phyloP scores from a whole-genome alignment of 2,113 vertebrate species.

The Gyps fulvus region DNA sequence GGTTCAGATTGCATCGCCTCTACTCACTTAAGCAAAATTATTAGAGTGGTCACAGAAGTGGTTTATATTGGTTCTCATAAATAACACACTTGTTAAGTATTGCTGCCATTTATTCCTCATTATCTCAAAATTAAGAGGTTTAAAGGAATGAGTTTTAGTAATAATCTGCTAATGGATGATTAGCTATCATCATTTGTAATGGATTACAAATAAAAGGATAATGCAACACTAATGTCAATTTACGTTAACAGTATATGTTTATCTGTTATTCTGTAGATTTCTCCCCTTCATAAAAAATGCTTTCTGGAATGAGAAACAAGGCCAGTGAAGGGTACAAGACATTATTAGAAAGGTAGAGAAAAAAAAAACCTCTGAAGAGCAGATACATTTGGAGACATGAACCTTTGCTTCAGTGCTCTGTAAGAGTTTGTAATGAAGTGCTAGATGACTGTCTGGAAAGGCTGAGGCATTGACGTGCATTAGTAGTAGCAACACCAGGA shows the following conservation, averaged over 20 bases:
- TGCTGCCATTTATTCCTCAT: background rate
- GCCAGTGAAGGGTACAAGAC: background rate
- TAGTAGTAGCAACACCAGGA: background rate
- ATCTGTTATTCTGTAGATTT: background rate
- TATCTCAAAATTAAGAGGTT: background rate
- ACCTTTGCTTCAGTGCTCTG: background rate
- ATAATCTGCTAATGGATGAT: background rate
- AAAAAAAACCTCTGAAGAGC: background rate
- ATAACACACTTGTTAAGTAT: background rate
- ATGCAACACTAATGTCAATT: background rate
- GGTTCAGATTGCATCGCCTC: background rate
- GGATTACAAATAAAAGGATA: background rate
- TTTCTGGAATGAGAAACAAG: background rate
- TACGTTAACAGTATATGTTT: background rate
- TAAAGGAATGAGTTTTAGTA: background rate
- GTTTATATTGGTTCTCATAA: background rate
- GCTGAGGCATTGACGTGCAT: background rate
- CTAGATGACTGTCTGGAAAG: background rate
- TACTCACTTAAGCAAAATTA: background rate
- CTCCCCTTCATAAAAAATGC: background rate
- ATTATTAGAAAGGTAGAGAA: background rate
- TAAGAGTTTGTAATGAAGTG: background rate
- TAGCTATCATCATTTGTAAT: background rate
- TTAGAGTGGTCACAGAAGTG: background rate
- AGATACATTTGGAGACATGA: background rate